These are phyloP conservation scores for Clavelina lepadiformis DNA, from an alignment of 23 tunicate species.

Conservation along the genomic window DNA sequence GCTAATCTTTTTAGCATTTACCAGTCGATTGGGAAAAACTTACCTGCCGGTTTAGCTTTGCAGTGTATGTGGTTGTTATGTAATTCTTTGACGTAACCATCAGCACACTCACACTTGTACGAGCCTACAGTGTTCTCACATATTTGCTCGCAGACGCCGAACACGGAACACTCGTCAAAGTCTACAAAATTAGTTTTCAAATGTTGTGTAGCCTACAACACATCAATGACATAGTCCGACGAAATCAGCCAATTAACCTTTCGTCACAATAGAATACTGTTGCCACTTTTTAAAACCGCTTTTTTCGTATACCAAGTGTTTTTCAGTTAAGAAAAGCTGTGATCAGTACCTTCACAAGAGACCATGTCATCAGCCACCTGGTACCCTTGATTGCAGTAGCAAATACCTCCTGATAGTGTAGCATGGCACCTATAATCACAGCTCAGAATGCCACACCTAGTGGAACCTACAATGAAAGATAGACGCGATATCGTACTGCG, in stretches of 20 bases:
- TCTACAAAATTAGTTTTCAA: too few relatives aligned
- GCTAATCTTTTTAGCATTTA: background rate
- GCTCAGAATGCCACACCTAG: slow-evolving; percentile 66
- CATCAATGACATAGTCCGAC: background rate
- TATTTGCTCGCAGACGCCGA: slow-evolving; percentile 67
- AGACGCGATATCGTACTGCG: too few relatives aligned
- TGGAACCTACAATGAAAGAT: too few relatives aligned
- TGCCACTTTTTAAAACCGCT: background rate
- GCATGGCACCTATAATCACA: slow-evolving; percentile 50
- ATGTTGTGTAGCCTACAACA: background rate
- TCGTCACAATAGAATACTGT: background rate
- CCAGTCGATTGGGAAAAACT: too few relatives aligned
- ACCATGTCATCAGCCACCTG: slow-evolving; percentile 65
- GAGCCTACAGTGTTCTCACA: slow-evolving; percentile 58
- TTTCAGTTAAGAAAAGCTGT: background rate
- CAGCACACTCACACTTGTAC: slow-evolving; percentile 64
- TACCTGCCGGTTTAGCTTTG: slow-evolving; percentile 42
- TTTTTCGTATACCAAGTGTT: background rate
- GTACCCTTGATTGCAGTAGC: slow-evolving; percentile 62
- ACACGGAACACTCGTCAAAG: slow-evolving; percentile 66
- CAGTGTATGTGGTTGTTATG: slow-evolving; percentile 19
- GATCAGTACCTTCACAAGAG: slow-evolving; percentile 55
- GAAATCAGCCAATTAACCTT: background rate
- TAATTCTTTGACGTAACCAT: slow-evolving; percentile 36
- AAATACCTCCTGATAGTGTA: slow-evolving; percentile 61